Evolutionary conservation across 2,797 vertebrate species (phyloP).

Genomic region (Eulemur albifrons): DNA sequence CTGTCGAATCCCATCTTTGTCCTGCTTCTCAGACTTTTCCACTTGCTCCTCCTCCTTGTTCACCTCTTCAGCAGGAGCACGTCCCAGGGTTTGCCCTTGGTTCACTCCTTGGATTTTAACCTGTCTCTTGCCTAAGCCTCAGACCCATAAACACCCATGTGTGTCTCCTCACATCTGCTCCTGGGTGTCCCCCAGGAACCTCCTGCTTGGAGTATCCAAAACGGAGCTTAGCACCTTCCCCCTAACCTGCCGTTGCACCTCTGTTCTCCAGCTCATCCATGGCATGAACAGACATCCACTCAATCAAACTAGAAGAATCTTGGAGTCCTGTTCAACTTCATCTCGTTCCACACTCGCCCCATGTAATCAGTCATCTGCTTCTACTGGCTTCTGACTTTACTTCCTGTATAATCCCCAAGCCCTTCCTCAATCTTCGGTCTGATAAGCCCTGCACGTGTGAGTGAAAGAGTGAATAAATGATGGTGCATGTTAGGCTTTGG

Average conservation of each 20-base stretch:
- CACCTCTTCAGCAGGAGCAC: not conserved
- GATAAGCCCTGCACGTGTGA: rapidly evolving
- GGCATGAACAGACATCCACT: not conserved
- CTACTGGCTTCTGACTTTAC: not conserved
- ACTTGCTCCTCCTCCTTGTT: not conserved
- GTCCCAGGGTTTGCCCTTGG: not conserved
- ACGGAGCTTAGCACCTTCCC: not conserved
- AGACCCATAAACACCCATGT: not conserved
- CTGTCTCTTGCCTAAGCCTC: not conserved
- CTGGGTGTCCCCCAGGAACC: not conserved
- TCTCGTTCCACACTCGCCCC: rapidly evolving
- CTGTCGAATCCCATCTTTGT: no score
- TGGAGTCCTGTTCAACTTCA: not conserved
- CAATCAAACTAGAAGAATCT: not conserved
- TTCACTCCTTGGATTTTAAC: not conserved
- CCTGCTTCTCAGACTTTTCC: not conserved
- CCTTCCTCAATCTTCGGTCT: not conserved
- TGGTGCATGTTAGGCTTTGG: rapidly evolving
- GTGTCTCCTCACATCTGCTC: not conserved
- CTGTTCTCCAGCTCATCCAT: no score
- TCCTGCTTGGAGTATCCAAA: not conserved
- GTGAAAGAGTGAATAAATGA: rapidly evolving
- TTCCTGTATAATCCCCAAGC: not conserved
- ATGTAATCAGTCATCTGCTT: not conserved
- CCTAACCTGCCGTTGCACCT: not conserved